phyloP scores from a whole-genome alignment of 2,797 vertebrate species.

The Molossus alvarezi region DNA sequence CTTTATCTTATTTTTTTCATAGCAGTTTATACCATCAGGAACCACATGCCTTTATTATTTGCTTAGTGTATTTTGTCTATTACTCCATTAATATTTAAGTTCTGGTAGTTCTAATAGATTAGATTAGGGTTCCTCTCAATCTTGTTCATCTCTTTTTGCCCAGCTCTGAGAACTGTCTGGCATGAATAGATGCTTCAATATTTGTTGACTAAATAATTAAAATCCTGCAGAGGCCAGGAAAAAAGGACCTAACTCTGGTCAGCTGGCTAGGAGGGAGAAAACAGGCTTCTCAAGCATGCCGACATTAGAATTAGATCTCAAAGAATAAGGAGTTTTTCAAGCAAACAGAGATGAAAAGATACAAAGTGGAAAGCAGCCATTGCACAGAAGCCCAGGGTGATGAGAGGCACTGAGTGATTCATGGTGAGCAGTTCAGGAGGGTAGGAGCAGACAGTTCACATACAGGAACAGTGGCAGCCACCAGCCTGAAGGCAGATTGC shows the following conservation, averaged over 20 bases:
- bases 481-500: neutral
- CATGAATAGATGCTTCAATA: neutral
- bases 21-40: no score
- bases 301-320: neutral
- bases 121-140: neutral
- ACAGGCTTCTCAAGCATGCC: neutral
- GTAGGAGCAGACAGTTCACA: neutral
- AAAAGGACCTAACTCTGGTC: neutral
- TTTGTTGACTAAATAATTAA: neutral
- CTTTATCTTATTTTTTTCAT: no score
- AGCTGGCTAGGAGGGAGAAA: neutral
- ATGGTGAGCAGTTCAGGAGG: accelerated
- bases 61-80: no score
- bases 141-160: neutral
- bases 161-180: neutral
- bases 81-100: no score
- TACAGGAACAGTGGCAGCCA: neutral
- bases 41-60: no score
- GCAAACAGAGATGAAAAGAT: neutral
- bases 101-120: neutral
- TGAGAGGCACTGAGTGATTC: neutral
- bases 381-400: neutral
- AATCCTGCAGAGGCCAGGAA: neutral
- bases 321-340: neutral
- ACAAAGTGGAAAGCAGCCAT: neutral